A percentile compares a stretch with the other conserved stretches of the same genome.
phyloP scores from a whole-genome alignment of 2,888 invertebrate species.

The Latrodectus hesperus region DNA sequence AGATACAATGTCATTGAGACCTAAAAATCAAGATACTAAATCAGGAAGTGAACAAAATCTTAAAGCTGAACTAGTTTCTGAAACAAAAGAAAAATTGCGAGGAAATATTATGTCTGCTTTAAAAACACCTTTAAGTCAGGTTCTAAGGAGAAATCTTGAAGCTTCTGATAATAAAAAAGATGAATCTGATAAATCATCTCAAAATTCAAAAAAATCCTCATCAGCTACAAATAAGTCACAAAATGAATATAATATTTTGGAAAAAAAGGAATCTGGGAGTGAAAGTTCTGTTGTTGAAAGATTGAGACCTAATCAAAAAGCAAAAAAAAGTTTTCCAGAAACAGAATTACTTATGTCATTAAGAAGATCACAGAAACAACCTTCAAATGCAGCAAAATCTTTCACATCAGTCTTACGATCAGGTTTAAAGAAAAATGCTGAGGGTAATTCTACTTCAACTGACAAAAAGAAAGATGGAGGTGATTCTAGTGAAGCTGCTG shows the following conservation, averaged over 20 bases:
- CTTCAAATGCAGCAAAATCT: constrained; percentile 9
- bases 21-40: constrained; percentile 23
- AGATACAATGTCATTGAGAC: constrained; percentile 17
- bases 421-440: constrained; percentile 6
- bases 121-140: constrained; percentile 66
- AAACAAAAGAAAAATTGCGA: constrained; percentile 36
- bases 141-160: constrained; percentile 65
- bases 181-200: background rate
- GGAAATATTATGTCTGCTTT: constrained; percentile 43
- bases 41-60: background rate
- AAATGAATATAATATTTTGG: background rate
- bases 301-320: constrained; percentile 1
- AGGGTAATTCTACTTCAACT: background rate
- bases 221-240: background rate
- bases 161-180: constrained; percentile 38
- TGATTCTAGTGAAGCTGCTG: constrained; percentile 6
- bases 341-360: constrained; percentile 20
- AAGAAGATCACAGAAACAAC: constrained; percentile 10
- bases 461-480: background rate
- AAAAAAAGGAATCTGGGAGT: background rate
- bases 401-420: constrained; percentile 25
- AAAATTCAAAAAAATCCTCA: background rate
- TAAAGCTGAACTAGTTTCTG: constrained; percentile 18
- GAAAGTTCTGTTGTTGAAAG: background rate
- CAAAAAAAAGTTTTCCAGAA: constrained; percentile 33